Conservation (phyloP, 53 echinoderm and acorn worm genomes). For the Antedon mediterranea region DNA sequence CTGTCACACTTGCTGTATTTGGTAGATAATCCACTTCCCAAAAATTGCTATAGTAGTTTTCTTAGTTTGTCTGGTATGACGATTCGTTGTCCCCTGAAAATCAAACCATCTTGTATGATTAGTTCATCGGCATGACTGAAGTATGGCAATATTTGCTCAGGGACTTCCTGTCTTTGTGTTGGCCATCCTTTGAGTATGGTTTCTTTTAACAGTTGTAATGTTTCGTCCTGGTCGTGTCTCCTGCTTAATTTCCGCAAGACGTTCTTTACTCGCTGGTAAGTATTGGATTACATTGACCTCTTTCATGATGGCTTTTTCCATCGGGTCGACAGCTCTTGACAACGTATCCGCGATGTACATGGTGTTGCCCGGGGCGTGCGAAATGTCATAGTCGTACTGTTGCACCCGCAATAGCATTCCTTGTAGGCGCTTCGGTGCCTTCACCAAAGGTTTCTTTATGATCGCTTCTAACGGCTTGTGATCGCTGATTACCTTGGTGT, state of each 20-base stretch:
- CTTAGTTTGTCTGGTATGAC: constrained; percentile 14
- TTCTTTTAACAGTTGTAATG: constrained; percentile 19
- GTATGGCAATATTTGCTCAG: neutral
- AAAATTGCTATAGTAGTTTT: constrained; percentile 29
- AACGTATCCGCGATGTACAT: constrained; percentile 24
- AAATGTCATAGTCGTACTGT: constrained; percentile 27
- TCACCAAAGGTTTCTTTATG: constrained; percentile 24
- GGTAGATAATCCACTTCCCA: constrained; percentile 29
- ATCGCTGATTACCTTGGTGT: constrained; percentile 20
- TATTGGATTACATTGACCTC: constrained; percentile 13
- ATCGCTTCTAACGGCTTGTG: constrained; percentile 38
- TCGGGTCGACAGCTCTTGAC: neutral
- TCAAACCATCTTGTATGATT: constrained; percentile 11
- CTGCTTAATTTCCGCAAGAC: constrained; percentile 12
- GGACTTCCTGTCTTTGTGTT: neutral
- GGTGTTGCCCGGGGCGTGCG: constrained; percentile 13
- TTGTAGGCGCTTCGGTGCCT: constrained; percentile 27
- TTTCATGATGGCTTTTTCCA: neutral
- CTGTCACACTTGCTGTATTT: neutral
- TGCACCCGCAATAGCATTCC: constrained; percentile 31
- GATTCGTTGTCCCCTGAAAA: constrained; percentile 17
- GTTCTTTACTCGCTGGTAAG: constrained; percentile 23
- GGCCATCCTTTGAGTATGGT: constrained; percentile 20
- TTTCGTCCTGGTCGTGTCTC: constrained; percentile 2
- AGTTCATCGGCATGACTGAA: neutral